phyloP scores from a whole-genome alignment of 2,888 invertebrate genomes.

The Sympetrum striolatum region DNA sequence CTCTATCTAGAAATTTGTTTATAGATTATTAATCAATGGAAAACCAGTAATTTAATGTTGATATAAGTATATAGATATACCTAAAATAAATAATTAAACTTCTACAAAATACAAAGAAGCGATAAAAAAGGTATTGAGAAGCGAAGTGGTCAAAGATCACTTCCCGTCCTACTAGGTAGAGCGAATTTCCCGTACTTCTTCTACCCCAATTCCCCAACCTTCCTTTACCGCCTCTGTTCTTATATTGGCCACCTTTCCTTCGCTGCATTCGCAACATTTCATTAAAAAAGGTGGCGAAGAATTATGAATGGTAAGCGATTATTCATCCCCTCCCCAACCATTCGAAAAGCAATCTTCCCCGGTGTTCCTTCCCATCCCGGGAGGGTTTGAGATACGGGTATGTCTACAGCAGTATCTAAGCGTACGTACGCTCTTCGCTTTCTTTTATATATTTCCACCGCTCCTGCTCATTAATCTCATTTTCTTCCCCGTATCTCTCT shows the following conservation, averaged over 20 bases:
- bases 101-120: too few relatives aligned
- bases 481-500: neutral
- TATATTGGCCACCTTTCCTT: neutral
- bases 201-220: too few relatives aligned
- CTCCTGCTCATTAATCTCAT: neutral
- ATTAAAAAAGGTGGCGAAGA: neutral
- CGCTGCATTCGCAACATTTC: slow-evolving; percentile 5
- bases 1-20: too few relatives aligned
- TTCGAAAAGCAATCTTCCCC: neutral
- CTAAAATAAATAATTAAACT: too few relatives aligned
- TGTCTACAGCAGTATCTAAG: too few relatives aligned
- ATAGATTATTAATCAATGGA: too few relatives aligned
- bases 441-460: neutral
- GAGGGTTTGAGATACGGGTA: too few relatives aligned
- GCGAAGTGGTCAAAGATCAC: too few relatives aligned
- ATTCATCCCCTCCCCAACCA: neutral
- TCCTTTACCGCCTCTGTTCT: neutral
- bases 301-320: neutral
- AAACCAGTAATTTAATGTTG: too few relatives aligned
- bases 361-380: neutral
- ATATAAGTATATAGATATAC: too few relatives aligned
- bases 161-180: too few relatives aligned
- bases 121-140: too few relatives aligned
- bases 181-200: neutral
- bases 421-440: neutral